Evolutionary conservation across 2,113 vertebrate species (phyloP).

Genomic region (Engraulis encrasicolus): DNA sequence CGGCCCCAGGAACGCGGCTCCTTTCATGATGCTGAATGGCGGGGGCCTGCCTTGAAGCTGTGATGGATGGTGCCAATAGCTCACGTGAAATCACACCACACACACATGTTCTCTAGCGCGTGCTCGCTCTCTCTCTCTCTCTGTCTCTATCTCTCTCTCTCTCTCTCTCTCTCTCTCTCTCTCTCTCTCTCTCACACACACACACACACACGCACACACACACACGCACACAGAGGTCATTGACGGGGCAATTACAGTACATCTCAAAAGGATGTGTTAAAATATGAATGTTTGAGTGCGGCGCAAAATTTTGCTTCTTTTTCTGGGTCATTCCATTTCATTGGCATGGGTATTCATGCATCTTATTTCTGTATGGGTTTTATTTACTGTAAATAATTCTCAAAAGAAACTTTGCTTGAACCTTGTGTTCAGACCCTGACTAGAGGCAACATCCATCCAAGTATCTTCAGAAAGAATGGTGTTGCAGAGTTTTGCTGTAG

Average conservation of each 20-base stretch:
- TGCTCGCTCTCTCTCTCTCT: too few relatives aligned
- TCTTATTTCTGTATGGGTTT: background rate
- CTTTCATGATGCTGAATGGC: background rate
- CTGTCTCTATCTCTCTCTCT: too few relatives aligned
- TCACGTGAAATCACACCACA: conserved; percentile 34
- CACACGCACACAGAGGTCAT: conserved; percentile 17
- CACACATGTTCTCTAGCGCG: too few relatives aligned
- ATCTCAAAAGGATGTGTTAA: background rate
- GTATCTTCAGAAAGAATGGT: too few relatives aligned
- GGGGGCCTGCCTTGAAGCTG: background rate
- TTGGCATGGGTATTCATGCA: background rate
- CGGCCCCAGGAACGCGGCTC: background rate
- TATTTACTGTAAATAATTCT: background rate
- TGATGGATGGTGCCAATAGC: background rate
- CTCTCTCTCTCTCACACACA: too few relatives aligned
- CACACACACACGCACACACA: conserved; percentile 25
- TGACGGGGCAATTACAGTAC: background rate
- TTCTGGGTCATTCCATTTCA: background rate
- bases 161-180: too few relatives aligned
- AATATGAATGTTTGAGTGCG: background rate
- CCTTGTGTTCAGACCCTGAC: too few relatives aligned
- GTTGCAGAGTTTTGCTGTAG: too few relatives aligned
- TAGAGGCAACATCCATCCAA: too few relatives aligned
- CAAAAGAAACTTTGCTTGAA: too few relatives aligned
- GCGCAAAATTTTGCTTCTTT: background rate